phyloP scores from a whole-genome alignment of 1,140 invertebrate species.

The Psix sp. region DNA sequence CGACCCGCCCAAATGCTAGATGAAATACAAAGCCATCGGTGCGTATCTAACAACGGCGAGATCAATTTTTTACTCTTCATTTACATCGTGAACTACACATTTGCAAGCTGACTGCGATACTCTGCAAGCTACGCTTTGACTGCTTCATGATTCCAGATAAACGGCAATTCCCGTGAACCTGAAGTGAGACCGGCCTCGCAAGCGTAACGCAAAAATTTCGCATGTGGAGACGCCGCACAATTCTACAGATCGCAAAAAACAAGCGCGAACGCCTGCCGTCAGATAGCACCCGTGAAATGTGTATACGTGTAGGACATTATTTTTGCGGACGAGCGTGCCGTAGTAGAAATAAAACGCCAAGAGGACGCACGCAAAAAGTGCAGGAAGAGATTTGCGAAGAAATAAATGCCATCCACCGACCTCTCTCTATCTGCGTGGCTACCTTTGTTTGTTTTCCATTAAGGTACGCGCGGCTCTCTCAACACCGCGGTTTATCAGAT shows the following conservation, averaged over 20 bases:
- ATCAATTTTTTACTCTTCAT: constrained; percentile 38
- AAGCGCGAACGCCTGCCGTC: constrained; percentile 3
- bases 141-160: constrained; percentile 16
- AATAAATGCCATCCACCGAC: constrained; percentile 28
- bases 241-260: constrained; percentile 17
- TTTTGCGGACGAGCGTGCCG: constrained; percentile 43
- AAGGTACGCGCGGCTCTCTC: constrained; percentile 27
- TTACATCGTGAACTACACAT: constrained; percentile 17
- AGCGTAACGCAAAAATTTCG: constrained; percentile 27
- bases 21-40: constrained; percentile 18
- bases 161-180: neutral
- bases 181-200: constrained; percentile 23
- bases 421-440: constrained; percentile 5
- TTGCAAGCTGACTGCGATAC: constrained; percentile 27
- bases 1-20: constrained; percentile 19
- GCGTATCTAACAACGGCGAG: constrained; percentile 23
- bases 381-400: constrained; percentile 38
- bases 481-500: constrained; percentile 43
- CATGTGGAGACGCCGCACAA: neutral
- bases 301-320: constrained; percentile 49
- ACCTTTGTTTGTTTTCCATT: constrained; percentile 43
- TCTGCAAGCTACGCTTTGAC: constrained; percentile 22
- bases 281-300: constrained; percentile 56
- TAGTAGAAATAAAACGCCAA: constrained; percentile 48
- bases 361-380: constrained; percentile 23